Conservation (phyloP, 1,140 invertebrate genomes). For the Cyrtorhinus lividipennis region DNA sequence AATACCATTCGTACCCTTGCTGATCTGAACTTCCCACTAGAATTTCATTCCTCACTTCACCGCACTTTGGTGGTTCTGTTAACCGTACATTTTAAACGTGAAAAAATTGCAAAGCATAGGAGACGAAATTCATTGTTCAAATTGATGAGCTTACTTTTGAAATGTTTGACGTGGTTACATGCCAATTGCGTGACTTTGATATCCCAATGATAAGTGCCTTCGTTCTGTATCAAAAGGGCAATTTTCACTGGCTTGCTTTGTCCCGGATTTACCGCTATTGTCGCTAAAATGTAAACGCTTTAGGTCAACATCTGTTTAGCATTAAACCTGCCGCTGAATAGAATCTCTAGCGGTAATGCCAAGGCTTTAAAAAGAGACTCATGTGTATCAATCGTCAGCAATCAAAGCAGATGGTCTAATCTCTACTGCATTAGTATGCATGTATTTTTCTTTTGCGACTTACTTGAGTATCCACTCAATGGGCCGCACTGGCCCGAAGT, state of each 20-base stretch:
- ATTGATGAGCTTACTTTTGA: conserved; percentile 28
- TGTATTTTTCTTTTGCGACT: no score
- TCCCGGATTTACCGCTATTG: conserved; percentile 28
- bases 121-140: no score
- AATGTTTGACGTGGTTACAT: conserved; percentile 27
- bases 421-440: no score
- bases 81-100: conserved; percentile 3
- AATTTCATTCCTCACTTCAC: conserved; percentile 19
- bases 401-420: no score
- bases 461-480: conserved; percentile 30
- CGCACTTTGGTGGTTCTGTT: conserved; percentile 9
- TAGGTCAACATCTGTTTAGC: no score
- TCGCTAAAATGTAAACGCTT: conserved; percentile 25
- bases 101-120: conserved; percentile 9
- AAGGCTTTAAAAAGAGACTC: no score
- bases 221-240: conserved; percentile 30
- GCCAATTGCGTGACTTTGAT: conserved; percentile 30
- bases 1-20: conserved; percentile 10
- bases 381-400: no score
- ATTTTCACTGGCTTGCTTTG: conserved; percentile 29
- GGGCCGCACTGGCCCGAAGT: conserved; percentile 31
- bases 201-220: conserved; percentile 29
- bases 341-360: neutral
- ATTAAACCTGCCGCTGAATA: conserved; percentile 7
- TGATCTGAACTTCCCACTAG: neutral